phyloP scores from a whole-genome alignment of 2,797 vertebrate species.

The Cryptoblepharus egeriae region DNA sequence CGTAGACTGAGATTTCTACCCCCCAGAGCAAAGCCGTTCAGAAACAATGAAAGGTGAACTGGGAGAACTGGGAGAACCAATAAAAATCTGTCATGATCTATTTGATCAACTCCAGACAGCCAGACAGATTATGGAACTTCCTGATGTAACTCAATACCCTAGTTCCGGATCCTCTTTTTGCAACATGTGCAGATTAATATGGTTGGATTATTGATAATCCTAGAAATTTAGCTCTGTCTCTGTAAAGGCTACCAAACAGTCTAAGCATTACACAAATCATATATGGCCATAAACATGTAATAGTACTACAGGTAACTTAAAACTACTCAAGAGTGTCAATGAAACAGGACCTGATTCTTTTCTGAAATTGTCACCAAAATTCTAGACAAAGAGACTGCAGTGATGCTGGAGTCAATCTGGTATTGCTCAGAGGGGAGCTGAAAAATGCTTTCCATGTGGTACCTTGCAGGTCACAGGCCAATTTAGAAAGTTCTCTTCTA shows the following conservation, averaged over 20 bases:
- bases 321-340: accelerated
- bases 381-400: not conserved
- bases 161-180: not conserved
- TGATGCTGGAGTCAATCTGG: too few relatives aligned
- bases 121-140: constrained; percentile 12
- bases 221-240: constrained; percentile 23
- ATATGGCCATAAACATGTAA: constrained; percentile 2
- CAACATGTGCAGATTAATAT: not conserved
- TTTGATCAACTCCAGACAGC: accelerated
- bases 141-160: not conserved
- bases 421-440: not conserved
- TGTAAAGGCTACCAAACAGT: not conserved
- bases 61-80: too few relatives aligned
- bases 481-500: too few relatives aligned
- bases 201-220: constrained; percentile 40
- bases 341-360: not conserved
- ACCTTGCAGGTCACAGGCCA: not conserved
- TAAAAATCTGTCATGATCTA: not conserved
- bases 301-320: not conserved
- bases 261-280: not conserved
- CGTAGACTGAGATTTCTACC: not conserved
- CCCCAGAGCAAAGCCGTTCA: not conserved
- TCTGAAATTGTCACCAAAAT: not conserved
- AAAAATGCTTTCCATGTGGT: not conserved
- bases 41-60: not conserved